Conservation (phyloP, 2,888 invertebrate species). For the Andrena camellia region DNA sequence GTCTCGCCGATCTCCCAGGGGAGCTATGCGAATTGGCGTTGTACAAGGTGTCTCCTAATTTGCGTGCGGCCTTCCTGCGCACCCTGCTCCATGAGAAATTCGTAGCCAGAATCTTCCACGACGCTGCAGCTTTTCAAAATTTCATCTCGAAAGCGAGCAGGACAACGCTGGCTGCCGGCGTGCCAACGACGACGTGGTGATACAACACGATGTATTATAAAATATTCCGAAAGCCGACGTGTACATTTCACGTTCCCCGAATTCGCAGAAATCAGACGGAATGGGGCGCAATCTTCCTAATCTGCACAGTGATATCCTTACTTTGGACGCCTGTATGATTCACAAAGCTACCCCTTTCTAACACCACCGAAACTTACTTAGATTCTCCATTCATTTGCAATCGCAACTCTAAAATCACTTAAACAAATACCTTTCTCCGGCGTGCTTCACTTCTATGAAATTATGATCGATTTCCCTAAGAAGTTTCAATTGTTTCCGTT, state of each 20-base stretch:
- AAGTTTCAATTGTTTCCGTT: constrained; percentile 1
- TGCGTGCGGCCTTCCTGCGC: constrained; percentile 21
- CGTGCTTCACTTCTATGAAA: too few species aligned
- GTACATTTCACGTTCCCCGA: constrained; percentile 20
- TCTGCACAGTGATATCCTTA: not conserved
- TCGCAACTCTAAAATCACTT: too few species aligned
- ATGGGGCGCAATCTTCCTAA: not conserved
- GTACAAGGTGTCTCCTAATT: constrained; percentile 53
- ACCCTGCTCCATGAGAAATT: constrained; percentile 28
- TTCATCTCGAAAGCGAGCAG: constrained; percentile 41
- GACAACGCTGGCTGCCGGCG: constrained; percentile 34
- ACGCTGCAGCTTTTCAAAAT: constrained; percentile 46
- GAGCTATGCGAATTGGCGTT: constrained; percentile 36
- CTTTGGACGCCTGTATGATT: not conserved
- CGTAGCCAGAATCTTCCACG: not conserved
- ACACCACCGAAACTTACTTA: too few species aligned
- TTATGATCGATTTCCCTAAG: not conserved
- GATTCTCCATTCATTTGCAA: too few species aligned
- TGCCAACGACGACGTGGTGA: constrained; percentile 15
- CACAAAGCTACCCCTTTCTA: too few species aligned
- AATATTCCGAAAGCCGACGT: constrained; percentile 27
- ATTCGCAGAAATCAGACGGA: constrained; percentile 23
- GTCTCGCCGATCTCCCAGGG: constrained; percentile 33
- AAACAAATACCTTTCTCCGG: too few species aligned
- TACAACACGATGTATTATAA: constrained; percentile 42